These are phyloP conservation scores for Falco punctatus DNA, from an alignment of 2,113 vertebrate species.

Conservation along the genomic window DNA sequence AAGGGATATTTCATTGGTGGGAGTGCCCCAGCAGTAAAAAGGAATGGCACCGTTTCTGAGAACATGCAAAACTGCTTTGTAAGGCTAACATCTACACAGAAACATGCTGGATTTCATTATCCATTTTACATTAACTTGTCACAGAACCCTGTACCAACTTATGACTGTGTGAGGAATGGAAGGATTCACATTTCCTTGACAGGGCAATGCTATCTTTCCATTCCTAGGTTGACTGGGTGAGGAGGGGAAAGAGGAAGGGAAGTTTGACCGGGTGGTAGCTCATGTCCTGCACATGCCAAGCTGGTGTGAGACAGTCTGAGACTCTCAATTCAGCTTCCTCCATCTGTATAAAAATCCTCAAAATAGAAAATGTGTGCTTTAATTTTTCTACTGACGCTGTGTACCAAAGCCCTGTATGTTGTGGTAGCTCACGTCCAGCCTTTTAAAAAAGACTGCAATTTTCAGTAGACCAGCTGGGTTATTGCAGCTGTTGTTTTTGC, in stretches of 20 bases:
- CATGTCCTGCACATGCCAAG: background rate
- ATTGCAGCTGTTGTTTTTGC: background rate
- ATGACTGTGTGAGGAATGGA: constrained; percentile 73
- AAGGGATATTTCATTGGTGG: background rate
- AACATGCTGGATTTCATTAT: background rate
- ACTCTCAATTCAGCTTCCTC: background rate
- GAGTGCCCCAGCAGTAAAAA: background rate
- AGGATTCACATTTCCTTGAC: constrained; percentile 58
- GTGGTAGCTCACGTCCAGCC: background rate
- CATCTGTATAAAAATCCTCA: background rate
- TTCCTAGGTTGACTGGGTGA: background rate
- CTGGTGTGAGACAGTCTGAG: background rate
- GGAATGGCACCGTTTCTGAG: background rate
- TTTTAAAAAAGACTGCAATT: background rate
- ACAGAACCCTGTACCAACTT: constrained; percentile 81
- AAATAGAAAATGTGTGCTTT: background rate
- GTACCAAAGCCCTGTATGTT: accelerated
- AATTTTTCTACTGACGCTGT: background rate
- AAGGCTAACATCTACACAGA: background rate
- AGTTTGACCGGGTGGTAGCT: background rate
- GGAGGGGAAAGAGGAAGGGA: background rate
- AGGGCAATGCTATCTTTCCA: constrained; percentile 13
- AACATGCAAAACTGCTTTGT: background rate
- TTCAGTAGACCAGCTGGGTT: background rate
- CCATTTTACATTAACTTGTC: background rate